phyloP scores from a whole-genome alignment of 1,140 invertebrate species.

The Cheumatopsyche charites region DNA sequence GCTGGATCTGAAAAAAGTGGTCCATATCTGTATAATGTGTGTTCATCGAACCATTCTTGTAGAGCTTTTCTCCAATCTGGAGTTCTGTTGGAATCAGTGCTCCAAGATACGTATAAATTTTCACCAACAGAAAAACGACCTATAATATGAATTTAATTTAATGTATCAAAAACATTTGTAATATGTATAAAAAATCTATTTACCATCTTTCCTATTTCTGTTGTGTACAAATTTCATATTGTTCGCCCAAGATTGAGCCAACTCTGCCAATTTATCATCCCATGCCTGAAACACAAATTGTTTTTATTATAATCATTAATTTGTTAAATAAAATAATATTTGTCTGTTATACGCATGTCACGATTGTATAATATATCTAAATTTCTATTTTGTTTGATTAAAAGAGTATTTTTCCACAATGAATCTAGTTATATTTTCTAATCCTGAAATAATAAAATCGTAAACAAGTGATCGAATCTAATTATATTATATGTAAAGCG shows the following conservation, averaged over 20 bases:
- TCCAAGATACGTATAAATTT: slow-evolving; percentile 39
- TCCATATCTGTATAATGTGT: slow-evolving; percentile 31
- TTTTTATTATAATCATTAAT: no score
- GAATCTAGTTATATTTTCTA: no score
- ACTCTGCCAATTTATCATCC: slow-evolving; percentile 37
- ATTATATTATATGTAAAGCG: no score
- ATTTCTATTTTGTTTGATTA: no score
- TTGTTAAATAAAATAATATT: slow-evolving; percentile 8
- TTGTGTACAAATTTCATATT: slow-evolving; percentile 42
- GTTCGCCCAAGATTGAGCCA: slow-evolving; percentile 42
- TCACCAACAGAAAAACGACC: slow-evolving; percentile 38
- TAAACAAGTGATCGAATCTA: no score
- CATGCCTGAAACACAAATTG: slow-evolving; percentile 38
- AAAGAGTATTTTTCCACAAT: no score
- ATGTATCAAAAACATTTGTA: background rate
- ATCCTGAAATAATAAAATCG: no score
- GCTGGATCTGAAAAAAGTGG: slow-evolving; percentile 27
- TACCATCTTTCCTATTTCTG: slow-evolving; percentile 35
- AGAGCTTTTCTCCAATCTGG: slow-evolving; percentile 36
- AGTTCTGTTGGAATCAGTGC: background rate
- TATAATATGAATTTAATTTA: slow-evolving; percentile 15
- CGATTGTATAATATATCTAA: no score
- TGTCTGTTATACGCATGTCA: no score
- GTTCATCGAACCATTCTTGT: slow-evolving; percentile 39
- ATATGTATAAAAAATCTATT: slow-evolving; percentile 8